A percentile compares a stretch with the other conserved stretches of the same genome.
Evolutionary conservation across 2,888 invertebrate species (phyloP).

Genomic region (Agrotis exclamationis): DNA sequence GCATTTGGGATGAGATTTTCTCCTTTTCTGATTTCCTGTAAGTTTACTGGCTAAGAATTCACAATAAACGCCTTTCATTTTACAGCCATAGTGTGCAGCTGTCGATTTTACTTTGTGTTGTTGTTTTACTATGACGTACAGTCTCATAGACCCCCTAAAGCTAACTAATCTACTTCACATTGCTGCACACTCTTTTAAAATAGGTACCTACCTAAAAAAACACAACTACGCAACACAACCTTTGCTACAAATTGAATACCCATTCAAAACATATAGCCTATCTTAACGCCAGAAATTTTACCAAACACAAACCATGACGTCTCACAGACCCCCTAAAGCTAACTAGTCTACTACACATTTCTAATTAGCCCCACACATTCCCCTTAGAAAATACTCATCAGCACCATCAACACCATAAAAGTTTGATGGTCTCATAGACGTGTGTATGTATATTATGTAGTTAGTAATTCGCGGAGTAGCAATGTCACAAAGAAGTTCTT

Average conservation of each 20-base stretch:
- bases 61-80: too few relatives aligned
- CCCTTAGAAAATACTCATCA: constrained; percentile 41
- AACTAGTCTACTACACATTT: constrained; percentile 19
- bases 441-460: constrained; percentile 57
- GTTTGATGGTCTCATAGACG: constrained; percentile 53
- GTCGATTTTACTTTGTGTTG: too few relatives aligned
- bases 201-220: neutral
- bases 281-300: neutral
- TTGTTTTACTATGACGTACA: too few relatives aligned
- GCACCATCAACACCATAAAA: constrained; percentile 32
- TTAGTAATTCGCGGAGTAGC: constrained; percentile 69
- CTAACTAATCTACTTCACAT: neutral
- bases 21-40: too few relatives aligned
- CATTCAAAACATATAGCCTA: neutral
- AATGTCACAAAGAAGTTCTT: constrained; percentile 78
- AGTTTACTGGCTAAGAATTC: too few relatives aligned
- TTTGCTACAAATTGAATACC: neutral
- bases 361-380: constrained; percentile 37
- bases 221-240: neutral
- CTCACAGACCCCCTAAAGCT: neutral
- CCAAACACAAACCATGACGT: constrained; percentile 17
- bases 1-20: too few relatives aligned
- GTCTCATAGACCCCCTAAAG: too few relatives aligned
- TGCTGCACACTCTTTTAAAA: neutral
- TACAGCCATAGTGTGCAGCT: too few relatives aligned